Evolutionary conservation across 2,797 vertebrate genomes (phyloP), one percentile per base, ranked within the genome.

Genomic region (Melanitta fusca): DNA sequence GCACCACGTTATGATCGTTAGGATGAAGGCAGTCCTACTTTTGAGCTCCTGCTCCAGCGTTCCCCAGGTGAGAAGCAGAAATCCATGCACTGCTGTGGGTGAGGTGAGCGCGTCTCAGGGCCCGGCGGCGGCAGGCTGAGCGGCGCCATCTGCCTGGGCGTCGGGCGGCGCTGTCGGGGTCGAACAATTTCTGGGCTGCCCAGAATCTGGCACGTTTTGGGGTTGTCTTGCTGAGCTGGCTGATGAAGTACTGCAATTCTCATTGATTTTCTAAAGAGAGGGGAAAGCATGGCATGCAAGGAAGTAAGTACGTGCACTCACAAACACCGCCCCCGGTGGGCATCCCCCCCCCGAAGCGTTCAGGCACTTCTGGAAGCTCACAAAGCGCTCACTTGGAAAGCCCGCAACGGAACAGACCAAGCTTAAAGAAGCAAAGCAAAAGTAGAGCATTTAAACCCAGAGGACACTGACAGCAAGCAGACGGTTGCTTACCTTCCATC

Each of bases 401-500:
- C 78, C 57, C 56, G 4, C 88, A 81, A 86, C 73, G 20, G 13
- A 94, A 83, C 62, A 73, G 80, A 61, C 64, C 68, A 65, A 95
- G 91, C 79, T 84, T 36, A 83, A 96, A 96, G 85, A 38, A 91
- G 93, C 85, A 82, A 97, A 96, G 92, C 95, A 82, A 93, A 79
- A 91, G 45, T 25, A 47, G 64, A 38, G 96, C 86, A 61, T 70
- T 77, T 71, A 89, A 95, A 93, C 32, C 61, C 89, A 94, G 86
- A 64, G 81, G 88, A 94, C 91, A 93, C 49, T 77, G 39, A 97
- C 0, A 96, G 77, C 85, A 95, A 96, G 88, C 89, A 94, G 80
- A 72, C 51, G 66, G 80, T 27, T 39, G 91, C 98, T 98, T 98
- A 98, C 98, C 98, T 98, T 97, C 97, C 87, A 95, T 96, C 79